A percentile compares a stretch with the other conserved stretches of the same genome.
These are phyloP conservation scores for Podarcis muralis DNA, from an alignment of 2,113 vertebrate genomes.

Conservation along the genomic window DNA sequence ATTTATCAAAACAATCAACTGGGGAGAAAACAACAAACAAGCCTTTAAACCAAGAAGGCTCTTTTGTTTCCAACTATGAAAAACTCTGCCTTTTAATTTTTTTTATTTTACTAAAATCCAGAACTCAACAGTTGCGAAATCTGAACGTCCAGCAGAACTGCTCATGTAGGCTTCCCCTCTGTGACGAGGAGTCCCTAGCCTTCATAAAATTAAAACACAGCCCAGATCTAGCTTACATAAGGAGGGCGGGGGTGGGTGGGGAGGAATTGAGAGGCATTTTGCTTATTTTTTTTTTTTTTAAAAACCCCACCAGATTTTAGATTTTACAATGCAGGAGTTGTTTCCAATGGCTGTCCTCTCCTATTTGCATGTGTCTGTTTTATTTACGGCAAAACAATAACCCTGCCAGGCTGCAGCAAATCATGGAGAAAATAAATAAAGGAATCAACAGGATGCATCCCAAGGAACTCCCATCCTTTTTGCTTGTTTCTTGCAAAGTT, in stretches of 20 bases:
- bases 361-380: constrained; percentile 73
- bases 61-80: constrained; percentile 40
- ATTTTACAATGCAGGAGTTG: constrained; percentile 24
- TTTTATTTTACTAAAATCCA: not conserved
- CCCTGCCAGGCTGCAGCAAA: constrained; percentile 55
- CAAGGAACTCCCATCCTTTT: not conserved
- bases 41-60: constrained; percentile 4
- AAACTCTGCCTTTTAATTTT: constrained; percentile 25
- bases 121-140: not conserved
- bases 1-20: not conserved
- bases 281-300: constrained; percentile 8
- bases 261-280: constrained; percentile 23
- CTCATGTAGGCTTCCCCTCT: constrained; percentile 8
- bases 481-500: not conserved
- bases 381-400: constrained; percentile 50
- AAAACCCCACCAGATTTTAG: not conserved
- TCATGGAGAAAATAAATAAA: not conserved
- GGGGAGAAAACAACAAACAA: constrained; percentile 5
- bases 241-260: too few relatives aligned
- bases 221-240: constrained; percentile 22
- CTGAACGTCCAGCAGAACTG: not conserved
- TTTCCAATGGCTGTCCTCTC: constrained; percentile 55
- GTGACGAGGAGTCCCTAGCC: not conserved
- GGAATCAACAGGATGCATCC: constrained; percentile 27
- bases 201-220: not conserved